A percentile compares a stretch with the other conserved stretches of the same genome.
These are phyloP conservation scores for Triops cancriformis DNA, from an alignment of 1,140 invertebrate species.

Conservation along the genomic window DNA sequence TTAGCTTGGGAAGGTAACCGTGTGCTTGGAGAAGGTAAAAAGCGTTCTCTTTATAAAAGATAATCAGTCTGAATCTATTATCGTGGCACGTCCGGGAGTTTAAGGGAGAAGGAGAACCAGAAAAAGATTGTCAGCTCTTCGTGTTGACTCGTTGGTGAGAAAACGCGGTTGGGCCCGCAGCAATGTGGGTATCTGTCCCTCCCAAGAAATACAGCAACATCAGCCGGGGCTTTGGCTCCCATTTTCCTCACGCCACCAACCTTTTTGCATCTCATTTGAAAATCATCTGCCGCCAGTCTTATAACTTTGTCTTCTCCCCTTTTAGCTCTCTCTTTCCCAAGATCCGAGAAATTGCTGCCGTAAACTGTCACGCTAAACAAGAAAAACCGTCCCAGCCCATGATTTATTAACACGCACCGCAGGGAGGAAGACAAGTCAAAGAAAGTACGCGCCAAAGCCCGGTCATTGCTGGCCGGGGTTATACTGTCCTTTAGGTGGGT, in stretches of 20 bases:
- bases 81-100: too few species aligned
- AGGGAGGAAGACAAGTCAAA: background rate
- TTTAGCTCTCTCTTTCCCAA: background rate
- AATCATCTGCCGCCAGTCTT: background rate
- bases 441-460: too few species aligned
- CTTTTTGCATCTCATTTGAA: slow-evolving; percentile 6
- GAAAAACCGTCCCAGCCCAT: background rate
- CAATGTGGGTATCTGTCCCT: background rate
- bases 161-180: background rate
- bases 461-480: too few species aligned
- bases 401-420: background rate
- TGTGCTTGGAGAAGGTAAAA: too few species aligned
- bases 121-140: background rate
- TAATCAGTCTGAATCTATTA: too few species aligned
- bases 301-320: background rate
- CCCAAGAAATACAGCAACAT: background rate
- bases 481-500: too few species aligned
- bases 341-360: background rate
- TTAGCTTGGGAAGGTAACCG: too few species aligned
- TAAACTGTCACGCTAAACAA: background rate
- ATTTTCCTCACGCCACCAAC: background rate
- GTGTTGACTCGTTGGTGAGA: background rate
- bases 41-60: too few species aligned
- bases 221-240: background rate
- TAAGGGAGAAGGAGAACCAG: too few species aligned